Evolutionary conservation across 1,140 invertebrate genomes (phyloP).

Genomic region (Phocides pigmalion): DNA sequence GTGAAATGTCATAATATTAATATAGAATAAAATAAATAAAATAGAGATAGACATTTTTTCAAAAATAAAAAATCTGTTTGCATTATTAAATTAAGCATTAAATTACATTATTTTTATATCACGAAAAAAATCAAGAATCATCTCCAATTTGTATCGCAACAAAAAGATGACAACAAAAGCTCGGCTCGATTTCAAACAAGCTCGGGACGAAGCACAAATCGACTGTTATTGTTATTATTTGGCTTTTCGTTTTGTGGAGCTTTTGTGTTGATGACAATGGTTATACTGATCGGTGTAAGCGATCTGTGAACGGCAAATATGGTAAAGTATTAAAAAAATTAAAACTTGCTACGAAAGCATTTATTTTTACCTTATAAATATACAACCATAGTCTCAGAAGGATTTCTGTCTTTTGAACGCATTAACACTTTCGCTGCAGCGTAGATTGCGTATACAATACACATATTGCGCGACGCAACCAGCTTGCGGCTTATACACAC

Average conservation of each 20-base stretch:
- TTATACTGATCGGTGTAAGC: constrained; percentile 15
- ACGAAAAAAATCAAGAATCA: constrained; percentile 15
- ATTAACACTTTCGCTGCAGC: no score
- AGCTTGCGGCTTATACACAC: no score
- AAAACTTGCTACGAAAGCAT: no score
- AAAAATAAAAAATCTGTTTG: no score
- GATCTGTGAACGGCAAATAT: constrained; percentile 21
- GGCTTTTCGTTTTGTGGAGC: constrained; percentile 22
- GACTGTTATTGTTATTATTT: constrained; percentile 27
- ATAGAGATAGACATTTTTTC: no score
- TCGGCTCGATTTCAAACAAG: constrained; percentile 30
- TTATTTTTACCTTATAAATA: no score
- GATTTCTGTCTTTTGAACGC: no score
- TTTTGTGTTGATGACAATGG: constrained; percentile 27
- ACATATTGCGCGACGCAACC: no score
- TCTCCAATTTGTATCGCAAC: constrained; percentile 22
- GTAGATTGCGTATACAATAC: no score
- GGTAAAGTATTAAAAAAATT: not conserved
- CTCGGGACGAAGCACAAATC: not conserved
- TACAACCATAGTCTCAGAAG: no score
- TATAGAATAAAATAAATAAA: no score
- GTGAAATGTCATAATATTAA: no score
- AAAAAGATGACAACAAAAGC: constrained; percentile 27
- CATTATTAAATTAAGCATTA: constrained; percentile 22
- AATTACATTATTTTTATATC: constrained; percentile 18